Evolutionary conservation across 2,888 invertebrate species (phyloP).

Genomic region (Agrotis segetum): DNA sequence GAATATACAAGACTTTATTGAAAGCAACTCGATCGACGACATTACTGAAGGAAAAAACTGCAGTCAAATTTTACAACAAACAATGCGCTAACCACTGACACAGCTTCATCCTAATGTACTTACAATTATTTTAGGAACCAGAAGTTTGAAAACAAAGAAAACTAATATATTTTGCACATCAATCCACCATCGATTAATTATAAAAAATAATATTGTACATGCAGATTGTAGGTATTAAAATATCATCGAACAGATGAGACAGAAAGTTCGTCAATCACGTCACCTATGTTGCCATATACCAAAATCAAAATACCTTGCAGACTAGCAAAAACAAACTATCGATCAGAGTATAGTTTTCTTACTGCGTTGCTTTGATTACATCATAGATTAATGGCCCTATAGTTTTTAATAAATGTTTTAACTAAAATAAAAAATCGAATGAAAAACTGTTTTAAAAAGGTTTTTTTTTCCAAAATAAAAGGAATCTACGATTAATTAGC

Average conservation of each 20-base stretch:
- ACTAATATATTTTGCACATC: slow-evolving; percentile 64
- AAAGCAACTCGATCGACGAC: slow-evolving; percentile 56
- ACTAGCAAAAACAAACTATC: background rate
- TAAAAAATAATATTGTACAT: slow-evolving; percentile 55
- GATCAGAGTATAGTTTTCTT: too few species aligned
- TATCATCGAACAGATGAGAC: slow-evolving; percentile 53
- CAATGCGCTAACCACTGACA: slow-evolving; percentile 22
- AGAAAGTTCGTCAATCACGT: slow-evolving; percentile 39
- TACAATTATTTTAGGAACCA: slow-evolving; percentile 64
- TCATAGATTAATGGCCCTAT: too few species aligned
- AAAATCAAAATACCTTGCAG: slow-evolving; percentile 23
- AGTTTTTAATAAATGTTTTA: too few species aligned
- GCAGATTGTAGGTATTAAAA: slow-evolving; percentile 43
- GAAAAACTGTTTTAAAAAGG: slow-evolving; percentile 2
- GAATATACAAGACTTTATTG: slow-evolving; percentile 37
- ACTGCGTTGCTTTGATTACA: too few species aligned
- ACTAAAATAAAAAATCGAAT: background rate
- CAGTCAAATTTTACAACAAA: slow-evolving; percentile 47
- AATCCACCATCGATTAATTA: slow-evolving; percentile 74
- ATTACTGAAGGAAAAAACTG: slow-evolving; percentile 42
- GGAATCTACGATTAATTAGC: background rate
- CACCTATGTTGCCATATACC: slow-evolving; percentile 36
- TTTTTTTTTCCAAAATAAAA: background rate
- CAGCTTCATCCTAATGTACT: slow-evolving; percentile 58
- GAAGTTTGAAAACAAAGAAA: slow-evolving; percentile 64